These are phyloP conservation scores for Acronicta aceris DNA, from an alignment of 2,888 invertebrate genomes.

Conservation along the genomic window DNA sequence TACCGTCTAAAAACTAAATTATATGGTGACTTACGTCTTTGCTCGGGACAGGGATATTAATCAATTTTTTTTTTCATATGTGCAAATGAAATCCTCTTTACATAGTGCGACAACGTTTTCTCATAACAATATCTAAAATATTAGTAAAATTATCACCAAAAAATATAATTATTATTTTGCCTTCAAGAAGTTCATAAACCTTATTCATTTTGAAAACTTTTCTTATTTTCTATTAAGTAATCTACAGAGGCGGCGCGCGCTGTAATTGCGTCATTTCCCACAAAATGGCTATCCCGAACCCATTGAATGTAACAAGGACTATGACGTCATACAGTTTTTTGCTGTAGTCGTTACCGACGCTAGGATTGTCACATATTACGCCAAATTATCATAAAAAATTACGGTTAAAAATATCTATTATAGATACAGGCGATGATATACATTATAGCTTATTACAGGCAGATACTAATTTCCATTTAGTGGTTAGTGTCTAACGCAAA, in stretches of 20 bases:
- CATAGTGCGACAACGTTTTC: too few relatives aligned
- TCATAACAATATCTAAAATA: not conserved
- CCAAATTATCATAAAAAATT: slow-evolving; percentile 14
- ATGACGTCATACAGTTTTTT: slow-evolving; percentile 42
- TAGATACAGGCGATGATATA: too few relatives aligned
- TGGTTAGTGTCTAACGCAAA: too few relatives aligned
- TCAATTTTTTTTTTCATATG: too few relatives aligned
- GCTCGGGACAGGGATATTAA: too few relatives aligned
- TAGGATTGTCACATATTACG: slow-evolving; percentile 37
- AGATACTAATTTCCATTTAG: too few relatives aligned
- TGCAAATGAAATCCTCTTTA: too few relatives aligned
- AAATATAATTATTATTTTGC: slow-evolving; percentile 19
- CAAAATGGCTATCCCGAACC: slow-evolving; percentile 43
- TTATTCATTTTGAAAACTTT: slow-evolving; percentile 52
- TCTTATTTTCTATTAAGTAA: slow-evolving; percentile 56
- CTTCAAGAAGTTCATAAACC: slow-evolving; percentile 28
- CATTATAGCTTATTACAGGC: too few relatives aligned
- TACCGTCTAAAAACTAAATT: too few relatives aligned
- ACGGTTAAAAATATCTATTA: not conserved
- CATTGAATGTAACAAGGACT: slow-evolving; percentile 36
- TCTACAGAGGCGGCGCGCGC: slow-evolving; percentile 30
- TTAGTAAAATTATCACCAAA: slow-evolving; percentile 2
- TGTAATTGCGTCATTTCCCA: slow-evolving; percentile 55
- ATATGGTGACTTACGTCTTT: too few relatives aligned
- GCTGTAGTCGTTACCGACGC: slow-evolving; percentile 13